Conservation (phyloP, 2,888 invertebrate species). For the Branchinecta sandiegonensis region DNA sequence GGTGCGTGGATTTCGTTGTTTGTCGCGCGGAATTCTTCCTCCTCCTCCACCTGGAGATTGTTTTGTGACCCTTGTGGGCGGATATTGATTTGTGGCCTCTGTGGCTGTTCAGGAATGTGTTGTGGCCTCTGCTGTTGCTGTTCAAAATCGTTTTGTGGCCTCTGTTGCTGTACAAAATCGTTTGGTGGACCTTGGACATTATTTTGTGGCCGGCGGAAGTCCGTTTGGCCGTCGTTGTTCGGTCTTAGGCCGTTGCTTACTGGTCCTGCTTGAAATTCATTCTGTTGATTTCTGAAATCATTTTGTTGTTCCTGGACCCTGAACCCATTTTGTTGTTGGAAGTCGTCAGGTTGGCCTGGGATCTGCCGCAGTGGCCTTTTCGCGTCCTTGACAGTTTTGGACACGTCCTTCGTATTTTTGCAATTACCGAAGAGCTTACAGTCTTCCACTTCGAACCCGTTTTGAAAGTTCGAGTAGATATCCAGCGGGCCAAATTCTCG, state of each 20-base stretch:
- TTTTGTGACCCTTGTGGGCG: no score
- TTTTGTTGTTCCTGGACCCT: background rate
- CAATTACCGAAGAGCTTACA: conserved; percentile 7
- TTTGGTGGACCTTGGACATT: background rate
- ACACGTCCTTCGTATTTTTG: background rate
- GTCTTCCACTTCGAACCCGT: background rate
- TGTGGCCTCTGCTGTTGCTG: no score
- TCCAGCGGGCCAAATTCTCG: background rate
- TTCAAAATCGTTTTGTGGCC: no score
- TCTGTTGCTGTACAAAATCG: no score
- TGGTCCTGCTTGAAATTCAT: background rate
- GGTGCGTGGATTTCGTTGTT: no score
- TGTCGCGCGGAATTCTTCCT: no score
- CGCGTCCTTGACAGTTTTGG: background rate
- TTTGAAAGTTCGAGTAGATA: background rate
- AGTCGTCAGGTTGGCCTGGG: background rate
- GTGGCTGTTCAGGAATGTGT: no score
- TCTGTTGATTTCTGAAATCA: conserved; percentile 12
- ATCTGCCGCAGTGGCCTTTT: background rate
- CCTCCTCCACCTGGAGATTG: no score
- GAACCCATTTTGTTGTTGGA: background rate
- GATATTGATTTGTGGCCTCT: no score
- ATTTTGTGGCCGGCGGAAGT: background rate
- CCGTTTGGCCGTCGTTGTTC: background rate
- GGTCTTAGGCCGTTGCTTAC: background rate